phyloP scores from a whole-genome alignment of 2,113 vertebrate genomes.

The Leucosticte australis region DNA sequence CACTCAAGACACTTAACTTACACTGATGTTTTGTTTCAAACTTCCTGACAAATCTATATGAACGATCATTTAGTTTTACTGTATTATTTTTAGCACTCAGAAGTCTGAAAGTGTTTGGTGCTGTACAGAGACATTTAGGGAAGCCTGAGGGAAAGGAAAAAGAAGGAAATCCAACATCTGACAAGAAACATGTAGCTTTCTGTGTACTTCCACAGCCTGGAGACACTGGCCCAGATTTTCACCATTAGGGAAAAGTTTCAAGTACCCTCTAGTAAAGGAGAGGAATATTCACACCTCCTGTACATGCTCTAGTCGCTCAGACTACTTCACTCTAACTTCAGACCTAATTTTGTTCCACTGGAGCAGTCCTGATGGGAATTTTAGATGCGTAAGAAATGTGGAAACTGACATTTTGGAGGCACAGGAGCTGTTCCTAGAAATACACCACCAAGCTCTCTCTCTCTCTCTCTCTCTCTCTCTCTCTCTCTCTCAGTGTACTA shows the following conservation, averaged over 20 bases:
- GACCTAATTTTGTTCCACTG: neutral
- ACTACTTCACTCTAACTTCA: neutral
- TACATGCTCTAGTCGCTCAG: neutral
- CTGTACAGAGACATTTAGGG: neutral
- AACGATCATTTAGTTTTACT: neutral
- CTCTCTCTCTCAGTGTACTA: neutral
- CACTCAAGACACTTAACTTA: slow-evolving; percentile 18
- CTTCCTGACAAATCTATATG: neutral
- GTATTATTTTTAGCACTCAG: slow-evolving; percentile 16
- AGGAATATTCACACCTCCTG: neutral
- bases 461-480: neutral
- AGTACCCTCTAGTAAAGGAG: neutral
- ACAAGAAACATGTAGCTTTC: neutral
- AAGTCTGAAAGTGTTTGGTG: neutral
- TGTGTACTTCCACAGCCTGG: neutral
- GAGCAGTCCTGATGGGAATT: neutral
- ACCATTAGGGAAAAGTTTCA: neutral
- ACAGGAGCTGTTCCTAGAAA: neutral
- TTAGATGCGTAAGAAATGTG: neutral
- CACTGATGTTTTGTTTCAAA: slow-evolving; percentile 44
- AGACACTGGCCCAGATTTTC: neutral
- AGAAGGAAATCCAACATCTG: neutral
- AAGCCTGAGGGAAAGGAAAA: neutral
- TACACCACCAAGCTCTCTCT: fast-evolving
- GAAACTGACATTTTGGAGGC: neutral